Percentiles rank a stretch among this genome's conserved stretches.
Conservation (phyloP, 2,113 vertebrate species). For the Entelurus aequoreus region DNA sequence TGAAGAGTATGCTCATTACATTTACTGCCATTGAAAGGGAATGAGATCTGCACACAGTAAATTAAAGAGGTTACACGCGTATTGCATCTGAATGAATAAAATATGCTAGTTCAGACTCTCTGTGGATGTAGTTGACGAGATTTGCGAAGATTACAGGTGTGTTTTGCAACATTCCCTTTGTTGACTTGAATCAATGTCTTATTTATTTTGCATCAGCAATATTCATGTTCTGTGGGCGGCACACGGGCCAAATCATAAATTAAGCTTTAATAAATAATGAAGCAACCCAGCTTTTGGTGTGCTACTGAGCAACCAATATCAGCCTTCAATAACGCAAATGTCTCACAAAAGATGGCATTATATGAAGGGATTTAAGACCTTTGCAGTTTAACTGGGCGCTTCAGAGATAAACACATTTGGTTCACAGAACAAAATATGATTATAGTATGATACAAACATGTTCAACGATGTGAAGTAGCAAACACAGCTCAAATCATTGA, state of each 20-base stretch:
- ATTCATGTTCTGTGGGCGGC: conserved; percentile 1
- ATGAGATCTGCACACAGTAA: conserved; percentile 6
- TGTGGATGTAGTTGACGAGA: neutral
- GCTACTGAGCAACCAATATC: neutral
- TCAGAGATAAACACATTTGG: neutral
- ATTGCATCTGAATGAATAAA: conserved; percentile 17
- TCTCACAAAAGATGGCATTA: neutral
- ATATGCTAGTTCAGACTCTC: neutral
- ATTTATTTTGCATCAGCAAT: neutral
- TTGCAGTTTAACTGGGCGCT: neutral
- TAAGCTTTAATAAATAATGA: conserved; percentile 2
- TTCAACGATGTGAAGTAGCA: neutral
- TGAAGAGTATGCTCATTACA: conserved; percentile 5
- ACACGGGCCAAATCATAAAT: neutral
- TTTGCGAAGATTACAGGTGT: neutral
- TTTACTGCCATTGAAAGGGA: conserved; percentile 10
- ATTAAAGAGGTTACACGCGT: conserved; percentile 15
- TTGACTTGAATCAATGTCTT: conserved; percentile 5
- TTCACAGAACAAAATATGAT: neutral
- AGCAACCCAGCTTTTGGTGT: neutral
- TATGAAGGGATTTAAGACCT: neutral
- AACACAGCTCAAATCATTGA: neutral
- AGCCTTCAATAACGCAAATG: neutral
- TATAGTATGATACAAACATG: neutral
- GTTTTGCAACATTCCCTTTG: neutral